Base-by-base conservation (phyloP, 2,113 vertebrate species). In the Chloroceryle aenea region DNA sequence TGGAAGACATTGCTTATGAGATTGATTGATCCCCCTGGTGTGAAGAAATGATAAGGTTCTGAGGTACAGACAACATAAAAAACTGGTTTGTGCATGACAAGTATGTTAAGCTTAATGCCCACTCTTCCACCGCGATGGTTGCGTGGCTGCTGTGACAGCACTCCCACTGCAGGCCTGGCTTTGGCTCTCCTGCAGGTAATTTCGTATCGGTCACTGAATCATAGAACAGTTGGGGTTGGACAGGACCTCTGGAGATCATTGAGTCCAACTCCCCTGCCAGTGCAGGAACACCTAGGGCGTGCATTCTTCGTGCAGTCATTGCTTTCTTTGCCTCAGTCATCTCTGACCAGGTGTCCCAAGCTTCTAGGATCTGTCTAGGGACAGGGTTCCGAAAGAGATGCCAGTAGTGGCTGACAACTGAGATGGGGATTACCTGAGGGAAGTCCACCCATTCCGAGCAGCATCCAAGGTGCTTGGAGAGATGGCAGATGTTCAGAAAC, bases 21-120 rank as follows among this genome's bases (percentile, higher is more conserved):
- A 86, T 69, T 73, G 94, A 90, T 90, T 79, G 85, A 86, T 93
- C 67, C 42, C 38, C 86, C 63, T 77, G 67, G 75, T 85, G 75
- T 83, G 67, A 88, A 88, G 75, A 82, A 93, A 75, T 82, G 43
- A 82, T 89, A 72, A 87, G 43, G 40, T 66, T 73, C 73, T 78
- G 85, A 91, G 90, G 53, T 40, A 66, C 14, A 61, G 81, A 34
- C 15, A 48, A 75, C 50, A 58, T 43, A 32, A 78, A 38, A 78
- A 30, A 55, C 40, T 19, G 59, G 63, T 86, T 73, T 74, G 68
- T 74, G 68, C 27, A 7, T 73, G 78, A 62, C 26, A 71, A 45
- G 58, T 7, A 3, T 0, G 0, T 76, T 50, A 38, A 52, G 30
- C n/a, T 64, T 43, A 53, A 53, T 38, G 61, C 12, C 50, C 30